Evolutionary conservation across 2,888 invertebrate species (phyloP).

Genomic region (Lingula anatina): DNA sequence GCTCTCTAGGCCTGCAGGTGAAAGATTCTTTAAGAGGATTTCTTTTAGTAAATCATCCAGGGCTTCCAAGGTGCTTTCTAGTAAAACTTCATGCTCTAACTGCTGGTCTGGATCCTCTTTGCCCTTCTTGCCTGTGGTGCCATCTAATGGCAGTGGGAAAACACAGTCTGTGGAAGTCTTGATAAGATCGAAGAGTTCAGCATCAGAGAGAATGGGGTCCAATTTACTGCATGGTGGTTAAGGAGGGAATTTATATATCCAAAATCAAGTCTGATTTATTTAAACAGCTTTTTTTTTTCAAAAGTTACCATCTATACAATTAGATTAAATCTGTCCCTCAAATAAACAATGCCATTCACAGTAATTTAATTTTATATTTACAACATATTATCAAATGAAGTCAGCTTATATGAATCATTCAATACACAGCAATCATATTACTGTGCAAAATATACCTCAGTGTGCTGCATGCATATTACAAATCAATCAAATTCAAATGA

Average conservation of each 20-base stretch:
- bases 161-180: conserved; percentile 41
- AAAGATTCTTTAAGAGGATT: conserved; percentile 35
- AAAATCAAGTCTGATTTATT: background rate
- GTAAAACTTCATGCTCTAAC: conserved; percentile 35
- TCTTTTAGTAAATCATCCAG: conserved; percentile 35
- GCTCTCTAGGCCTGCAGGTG: conserved; percentile 28
- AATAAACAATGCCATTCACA: too few species aligned
- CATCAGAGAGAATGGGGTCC: conserved; percentile 43
- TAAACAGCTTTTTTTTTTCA: background rate
- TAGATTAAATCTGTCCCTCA: too few species aligned
- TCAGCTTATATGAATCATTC: too few species aligned
- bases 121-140: conserved; percentile 23
- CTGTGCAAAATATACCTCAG: too few species aligned
- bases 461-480: too few species aligned
- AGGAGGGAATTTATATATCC: background rate
- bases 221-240: conserved; percentile 32
- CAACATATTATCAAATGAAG: too few species aligned
- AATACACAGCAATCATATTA: too few species aligned
- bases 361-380: too few species aligned
- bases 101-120: conserved; percentile 34
- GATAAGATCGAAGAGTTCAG: conserved; percentile 45
- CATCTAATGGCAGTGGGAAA: conserved; percentile 42
- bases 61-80: conserved; percentile 35
- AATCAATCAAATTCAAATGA: too few species aligned
- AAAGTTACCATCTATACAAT: too few species aligned